Conservation (phyloP, 2,888 invertebrate species). For the Oasisia sp. region DNA sequence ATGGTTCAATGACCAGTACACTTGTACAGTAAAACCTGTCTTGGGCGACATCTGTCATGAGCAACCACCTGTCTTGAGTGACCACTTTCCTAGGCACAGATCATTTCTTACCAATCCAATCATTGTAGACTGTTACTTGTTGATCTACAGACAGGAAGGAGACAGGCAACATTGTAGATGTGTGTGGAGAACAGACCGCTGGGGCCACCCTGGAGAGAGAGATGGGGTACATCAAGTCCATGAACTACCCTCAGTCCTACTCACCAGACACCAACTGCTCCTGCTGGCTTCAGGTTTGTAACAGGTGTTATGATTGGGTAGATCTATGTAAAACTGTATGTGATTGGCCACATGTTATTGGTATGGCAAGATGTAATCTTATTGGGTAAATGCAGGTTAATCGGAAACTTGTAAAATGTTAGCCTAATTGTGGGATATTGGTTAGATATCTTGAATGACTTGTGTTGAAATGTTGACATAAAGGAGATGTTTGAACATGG, state of each 20-base stretch:
- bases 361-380: background rate
- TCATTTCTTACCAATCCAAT: no score
- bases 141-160: background rate
- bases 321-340: background rate
- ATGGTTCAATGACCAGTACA: no score
- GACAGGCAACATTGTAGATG: background rate
- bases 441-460: no score
- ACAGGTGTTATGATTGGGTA: background rate
- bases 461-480: no score
- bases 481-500: background rate
- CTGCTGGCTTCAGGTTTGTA: slow-evolving; percentile 1
- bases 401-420: background rate
- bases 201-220: background rate
- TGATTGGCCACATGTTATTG: background rate
- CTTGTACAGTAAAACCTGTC: no score
- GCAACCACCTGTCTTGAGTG: no score
- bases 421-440: background rate
- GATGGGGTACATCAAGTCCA: background rate
- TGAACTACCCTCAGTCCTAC: slow-evolving; percentile 18
- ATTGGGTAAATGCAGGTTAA: background rate
- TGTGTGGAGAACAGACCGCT: background rate
- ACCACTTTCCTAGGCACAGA: no score
- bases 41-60: no score
- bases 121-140: background rate
- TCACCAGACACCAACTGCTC: slow-evolving; percentile 11